These are phyloP conservation scores for Rhinoderma darwinii DNA, from an alignment of 2,113 vertebrate genomes.

Conservation along the genomic window DNA sequence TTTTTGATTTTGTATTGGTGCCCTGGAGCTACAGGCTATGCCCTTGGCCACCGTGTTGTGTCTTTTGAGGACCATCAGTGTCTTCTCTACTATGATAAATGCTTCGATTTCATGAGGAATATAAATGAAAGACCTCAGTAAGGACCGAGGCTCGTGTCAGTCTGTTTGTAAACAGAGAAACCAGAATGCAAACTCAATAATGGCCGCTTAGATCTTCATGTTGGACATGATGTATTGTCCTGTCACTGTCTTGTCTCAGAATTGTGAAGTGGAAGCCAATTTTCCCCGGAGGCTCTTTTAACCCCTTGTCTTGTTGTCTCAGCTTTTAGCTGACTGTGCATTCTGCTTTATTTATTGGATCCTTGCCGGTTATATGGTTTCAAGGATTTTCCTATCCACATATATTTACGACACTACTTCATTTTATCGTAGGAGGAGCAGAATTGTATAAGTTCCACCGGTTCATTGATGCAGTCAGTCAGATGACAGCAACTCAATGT, in stretches of 20 bases:
- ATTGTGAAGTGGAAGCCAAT: slow-evolving; percentile 39
- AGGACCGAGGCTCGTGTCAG: slow-evolving; percentile 42
- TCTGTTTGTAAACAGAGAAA: slow-evolving; percentile 51
- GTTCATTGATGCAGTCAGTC: too few species aligned
- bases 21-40: neutral
- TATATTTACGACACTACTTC: neutral
- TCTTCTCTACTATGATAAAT: slow-evolving; percentile 40
- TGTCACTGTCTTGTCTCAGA: slow-evolving; percentile 49
- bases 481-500: too few species aligned
- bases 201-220: slow-evolving; percentile 27
- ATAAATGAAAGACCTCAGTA: slow-evolving; percentile 39
- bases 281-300: slow-evolving; percentile 19
- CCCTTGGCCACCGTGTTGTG: neutral
- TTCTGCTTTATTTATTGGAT: neutral
- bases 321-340: neutral
- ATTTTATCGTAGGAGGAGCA: neutral
- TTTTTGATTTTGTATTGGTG: neutral
- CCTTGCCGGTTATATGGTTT: neutral
- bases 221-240: slow-evolving; percentile 39
- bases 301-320: neutral
- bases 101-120: neutral
- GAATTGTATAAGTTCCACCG: too few species aligned
- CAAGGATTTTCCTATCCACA: neutral
- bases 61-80: neutral
- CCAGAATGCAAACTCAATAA: slow-evolving; percentile 55